These are phyloP conservation scores for Flabesymbios commensalis DNA, from an alignment of 2,888 invertebrate genomes.

Conservation along the genomic window DNA sequence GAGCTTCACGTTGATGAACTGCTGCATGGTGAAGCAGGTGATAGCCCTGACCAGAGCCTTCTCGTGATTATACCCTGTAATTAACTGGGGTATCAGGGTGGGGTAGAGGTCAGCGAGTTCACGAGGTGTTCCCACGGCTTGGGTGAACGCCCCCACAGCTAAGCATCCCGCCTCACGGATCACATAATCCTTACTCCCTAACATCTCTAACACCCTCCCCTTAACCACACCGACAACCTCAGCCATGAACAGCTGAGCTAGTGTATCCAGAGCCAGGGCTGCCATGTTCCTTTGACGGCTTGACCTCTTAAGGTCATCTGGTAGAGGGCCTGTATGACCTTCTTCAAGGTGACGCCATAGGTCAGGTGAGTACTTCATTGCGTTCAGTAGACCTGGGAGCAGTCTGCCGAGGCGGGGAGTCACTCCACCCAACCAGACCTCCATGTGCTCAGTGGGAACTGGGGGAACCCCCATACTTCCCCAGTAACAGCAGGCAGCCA, in stretches of 20 bases:
- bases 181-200: constrained; percentile 23
- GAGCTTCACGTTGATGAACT: constrained; percentile 22
- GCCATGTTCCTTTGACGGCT: constrained; percentile 26
- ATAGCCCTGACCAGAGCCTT: constrained; percentile 30
- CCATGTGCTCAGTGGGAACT: constrained; percentile 21
- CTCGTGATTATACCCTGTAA: constrained; percentile 20
- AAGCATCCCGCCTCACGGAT: constrained; percentile 23
- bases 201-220: constrained; percentile 16
- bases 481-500: constrained; percentile 31
- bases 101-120: constrained; percentile 23
- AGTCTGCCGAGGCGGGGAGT: constrained; percentile 18
- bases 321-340: constrained; percentile 5
- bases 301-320: constrained; percentile 8
- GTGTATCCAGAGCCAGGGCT: constrained; percentile 28
- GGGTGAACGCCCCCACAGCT: constrained; percentile 27
- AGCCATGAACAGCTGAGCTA: constrained; percentile 24
- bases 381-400: constrained; percentile 21
- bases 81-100: constrained; percentile 11
- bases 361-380: constrained; percentile 24
- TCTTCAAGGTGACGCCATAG: constrained; percentile 17
- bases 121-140: constrained; percentile 26
- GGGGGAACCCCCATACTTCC: constrained; percentile 25
- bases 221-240: constrained; percentile 21
- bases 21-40: constrained; percentile 31
- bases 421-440: constrained; percentile 24